Conservation (phyloP, 2,113 vertebrate genomes). For the Peucedramus taeniatus region DNA sequence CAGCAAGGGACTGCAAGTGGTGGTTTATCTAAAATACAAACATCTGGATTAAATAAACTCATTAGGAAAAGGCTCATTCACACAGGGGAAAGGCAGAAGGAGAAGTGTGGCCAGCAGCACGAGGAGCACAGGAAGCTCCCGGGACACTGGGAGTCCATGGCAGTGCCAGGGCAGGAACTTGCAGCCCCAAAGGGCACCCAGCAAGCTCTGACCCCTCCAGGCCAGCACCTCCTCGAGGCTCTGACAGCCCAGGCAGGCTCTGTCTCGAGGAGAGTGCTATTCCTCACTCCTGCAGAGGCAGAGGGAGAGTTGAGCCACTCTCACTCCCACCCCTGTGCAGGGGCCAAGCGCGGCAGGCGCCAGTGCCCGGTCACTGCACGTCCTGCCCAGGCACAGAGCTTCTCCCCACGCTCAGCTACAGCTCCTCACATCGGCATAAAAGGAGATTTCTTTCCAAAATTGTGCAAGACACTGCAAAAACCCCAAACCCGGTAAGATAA, state of each 20-base stretch:
- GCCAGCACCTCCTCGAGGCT: accelerated
- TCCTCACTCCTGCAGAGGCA: accelerated
- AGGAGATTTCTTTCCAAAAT: background rate
- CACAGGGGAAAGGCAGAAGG: background rate
- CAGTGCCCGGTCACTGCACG: background rate
- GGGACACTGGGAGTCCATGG: background rate
- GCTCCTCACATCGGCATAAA: background rate
- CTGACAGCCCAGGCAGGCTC: background rate
- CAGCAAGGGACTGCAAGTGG: background rate
- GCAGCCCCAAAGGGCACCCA: accelerated
- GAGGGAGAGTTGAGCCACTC: background rate
- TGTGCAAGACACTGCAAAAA: background rate
- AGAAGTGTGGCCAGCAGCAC: accelerated
- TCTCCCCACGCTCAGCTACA: background rate
- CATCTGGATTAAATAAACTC: background rate
- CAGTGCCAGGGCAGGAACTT: background rate
- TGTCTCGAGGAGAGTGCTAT: accelerated
- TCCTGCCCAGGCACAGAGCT: conserved; percentile 17
- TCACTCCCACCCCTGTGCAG: background rate
- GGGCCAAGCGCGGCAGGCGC: background rate
- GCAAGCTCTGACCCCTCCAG: accelerated
- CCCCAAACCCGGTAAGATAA: background rate
- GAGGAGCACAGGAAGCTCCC: background rate
- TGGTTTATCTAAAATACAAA: background rate
- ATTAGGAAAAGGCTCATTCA: background rate